These are phyloP conservation scores for Bombus waltoni DNA, from an alignment of 1,140 invertebrate genomes.

Conservation along the genomic window DNA sequence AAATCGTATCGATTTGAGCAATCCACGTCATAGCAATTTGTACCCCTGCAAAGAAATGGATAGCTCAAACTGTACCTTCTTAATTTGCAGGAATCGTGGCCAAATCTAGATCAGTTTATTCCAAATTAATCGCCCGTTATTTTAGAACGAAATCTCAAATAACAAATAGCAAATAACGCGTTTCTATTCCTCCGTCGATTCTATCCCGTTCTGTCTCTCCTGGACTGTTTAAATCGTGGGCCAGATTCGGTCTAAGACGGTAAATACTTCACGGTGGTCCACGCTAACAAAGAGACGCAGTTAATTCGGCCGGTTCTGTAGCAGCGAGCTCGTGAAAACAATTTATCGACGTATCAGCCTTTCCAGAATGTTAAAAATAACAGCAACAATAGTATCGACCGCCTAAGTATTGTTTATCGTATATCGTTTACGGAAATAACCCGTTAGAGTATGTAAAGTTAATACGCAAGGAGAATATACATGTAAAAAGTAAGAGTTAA, in stretches of 20 bases:
- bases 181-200: background rate
- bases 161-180: background rate
- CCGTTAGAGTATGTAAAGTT: too few species aligned
- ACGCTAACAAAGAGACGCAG: conserved; percentile 34
- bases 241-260: conserved; percentile 4
- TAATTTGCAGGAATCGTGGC: background rate
- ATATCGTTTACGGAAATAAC: too few species aligned
- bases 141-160: background rate
- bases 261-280: conserved; percentile 58
- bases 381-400: conserved; percentile 7
- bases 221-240: conserved; percentile 25
- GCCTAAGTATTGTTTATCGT: too few species aligned
- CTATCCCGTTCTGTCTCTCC: conserved; percentile 14
- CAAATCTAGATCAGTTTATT: background rate
- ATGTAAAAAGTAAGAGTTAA: too few species aligned
- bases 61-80: background rate
- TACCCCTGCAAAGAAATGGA: background rate
- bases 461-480: too few species aligned
- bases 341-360: conserved; percentile 21
- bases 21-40: background rate
- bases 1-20: background rate
- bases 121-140: background rate
- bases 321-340: conserved; percentile 24
- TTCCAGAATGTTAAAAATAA: conserved; percentile 27
- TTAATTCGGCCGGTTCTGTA: background rate